Base-by-base conservation (phyloP, 1,140 invertebrate genomes). In the Latrodectus geometricus region DNA sequence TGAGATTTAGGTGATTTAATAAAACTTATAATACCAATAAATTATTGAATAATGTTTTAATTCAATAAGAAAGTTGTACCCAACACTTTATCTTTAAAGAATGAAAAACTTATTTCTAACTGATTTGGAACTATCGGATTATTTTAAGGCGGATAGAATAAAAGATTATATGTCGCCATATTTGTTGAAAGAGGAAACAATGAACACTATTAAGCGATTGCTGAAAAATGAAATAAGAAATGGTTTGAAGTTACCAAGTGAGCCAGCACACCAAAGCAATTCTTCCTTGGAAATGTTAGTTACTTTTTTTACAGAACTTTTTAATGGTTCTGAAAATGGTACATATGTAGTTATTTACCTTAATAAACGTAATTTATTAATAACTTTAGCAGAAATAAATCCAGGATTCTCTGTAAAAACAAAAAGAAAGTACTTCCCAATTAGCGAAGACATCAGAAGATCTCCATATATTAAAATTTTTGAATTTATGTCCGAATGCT, bases 281-380 rank as follows among this genome's bases (percentile, higher is more conserved):
- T 7, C n/a, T 52, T 20, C 17, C 12, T 0, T 17, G 23, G 72
- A 50, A 17, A 84, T 84, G 81, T 66, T 52, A 66, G n/a, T 84
- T 11, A 76, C 81, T 9, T 84, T 66, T 17, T 84, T 84, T n/a
- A 76, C 73, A 8, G 81, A 84, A 68, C 49, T 84, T 52, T 84
- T 84, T 54, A 23, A 84, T 50, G 81, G 81, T 14, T 74, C 73
- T 9, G 81, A 84, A 61, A 52, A 75, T 9, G 81, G 81, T 5
- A 14, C 65, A 11, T 84, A 61, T 68, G 56, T 84, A 4, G 48
- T 84, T 0, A 68, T 84, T 15, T 23, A 52, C 52, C 35, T 84
- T 0, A 75, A 49, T 23, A 49, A 15, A 8, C 72, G 54, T 50
- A 17, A 84, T 68, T 61, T 84, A 3, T 5, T 84, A 17, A 7